Conservation (phyloP, 1,140 invertebrate genomes). For the Aphidius ervi region DNA sequence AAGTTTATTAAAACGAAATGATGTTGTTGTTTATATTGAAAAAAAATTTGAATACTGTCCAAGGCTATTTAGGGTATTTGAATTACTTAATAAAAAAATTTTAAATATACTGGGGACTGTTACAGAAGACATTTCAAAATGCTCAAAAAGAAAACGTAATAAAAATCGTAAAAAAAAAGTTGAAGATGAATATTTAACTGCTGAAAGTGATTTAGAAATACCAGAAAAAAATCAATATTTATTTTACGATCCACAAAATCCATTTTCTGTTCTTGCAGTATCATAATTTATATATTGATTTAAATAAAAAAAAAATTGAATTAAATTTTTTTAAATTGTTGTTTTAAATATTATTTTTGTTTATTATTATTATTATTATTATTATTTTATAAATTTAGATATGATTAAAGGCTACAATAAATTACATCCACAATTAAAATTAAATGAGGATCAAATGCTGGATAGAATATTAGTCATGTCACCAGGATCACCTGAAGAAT, state of each 20-base stretch:
- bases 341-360: no score
- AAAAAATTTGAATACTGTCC: slow-evolving; percentile 51
- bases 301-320: slow-evolving; percentile 1
- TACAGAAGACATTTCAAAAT: slow-evolving; percentile 10
- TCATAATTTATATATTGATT: slow-evolving; percentile 9
- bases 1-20: slow-evolving; percentile 54
- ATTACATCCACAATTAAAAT: slow-evolving; percentile 10
- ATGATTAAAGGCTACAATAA: slow-evolving; percentile 26
- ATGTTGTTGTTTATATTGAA: slow-evolving; percentile 55
- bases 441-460: slow-evolving; percentile 27
- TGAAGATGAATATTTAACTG: slow-evolving; percentile 15
- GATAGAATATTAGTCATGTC: slow-evolving; percentile 31
- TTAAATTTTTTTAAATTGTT: slow-evolving; percentile 8
- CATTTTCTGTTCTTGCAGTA: slow-evolving; percentile 23
- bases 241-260: slow-evolving; percentile 36
- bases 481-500: slow-evolving; percentile 31
- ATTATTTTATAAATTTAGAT: slow-evolving; percentile 23
- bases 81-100: slow-evolving; percentile 28
- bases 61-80: slow-evolving; percentile 50
- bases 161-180: slow-evolving; percentile 11
- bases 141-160: slow-evolving; percentile 19
- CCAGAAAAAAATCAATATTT: slow-evolving; percentile 15
- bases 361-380: neutral
- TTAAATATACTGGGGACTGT: slow-evolving; percentile 22
- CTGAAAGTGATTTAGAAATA: slow-evolving; percentile 6